phyloP scores from a whole-genome alignment of 2,113 vertebrate genomes.

The Daphoenositta chrysoptera region DNA sequence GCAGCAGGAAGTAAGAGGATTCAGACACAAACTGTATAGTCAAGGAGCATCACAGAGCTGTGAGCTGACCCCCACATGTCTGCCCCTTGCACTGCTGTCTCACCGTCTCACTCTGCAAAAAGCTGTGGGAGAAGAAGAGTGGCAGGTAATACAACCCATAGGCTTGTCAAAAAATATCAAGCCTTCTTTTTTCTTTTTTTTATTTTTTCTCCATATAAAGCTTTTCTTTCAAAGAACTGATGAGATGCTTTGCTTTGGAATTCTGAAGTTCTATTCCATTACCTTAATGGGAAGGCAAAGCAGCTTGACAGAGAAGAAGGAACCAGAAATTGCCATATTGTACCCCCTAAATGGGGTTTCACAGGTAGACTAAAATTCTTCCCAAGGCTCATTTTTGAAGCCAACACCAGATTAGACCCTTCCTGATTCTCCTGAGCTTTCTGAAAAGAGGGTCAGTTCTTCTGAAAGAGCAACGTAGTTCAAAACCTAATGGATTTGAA shows the following conservation, averaged over 20 bases:
- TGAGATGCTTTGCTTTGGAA: neutral
- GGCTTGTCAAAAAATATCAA: neutral
- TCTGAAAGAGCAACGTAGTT: neutral
- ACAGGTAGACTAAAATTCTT: neutral
- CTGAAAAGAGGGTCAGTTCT: neutral
- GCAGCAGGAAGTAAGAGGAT: neutral
- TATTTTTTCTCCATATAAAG: neutral
- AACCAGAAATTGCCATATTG: neutral
- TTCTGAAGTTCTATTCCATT: neutral
- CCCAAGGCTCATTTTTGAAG: neutral
- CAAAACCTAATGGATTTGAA: neutral
- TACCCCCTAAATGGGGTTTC: neutral
- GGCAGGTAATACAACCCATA: neutral
- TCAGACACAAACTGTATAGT: neutral
- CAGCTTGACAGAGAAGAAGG: neutral
- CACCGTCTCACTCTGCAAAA: neutral
- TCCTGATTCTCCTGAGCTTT: neutral
- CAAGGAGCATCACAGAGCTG: neutral
- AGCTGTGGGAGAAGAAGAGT: neutral
- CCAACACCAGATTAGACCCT: neutral
- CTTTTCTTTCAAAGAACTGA: neutral
- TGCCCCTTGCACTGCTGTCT: neutral
- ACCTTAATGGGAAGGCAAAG: neutral
- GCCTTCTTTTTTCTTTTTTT: neutral
- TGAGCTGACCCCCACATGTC: neutral